A percentile compares a stretch with the other conserved stretches of the same genome.
Evolutionary conservation across 2,113 vertebrate genomes (phyloP).

Genomic region (Dromaius novaehollandiae): DNA sequence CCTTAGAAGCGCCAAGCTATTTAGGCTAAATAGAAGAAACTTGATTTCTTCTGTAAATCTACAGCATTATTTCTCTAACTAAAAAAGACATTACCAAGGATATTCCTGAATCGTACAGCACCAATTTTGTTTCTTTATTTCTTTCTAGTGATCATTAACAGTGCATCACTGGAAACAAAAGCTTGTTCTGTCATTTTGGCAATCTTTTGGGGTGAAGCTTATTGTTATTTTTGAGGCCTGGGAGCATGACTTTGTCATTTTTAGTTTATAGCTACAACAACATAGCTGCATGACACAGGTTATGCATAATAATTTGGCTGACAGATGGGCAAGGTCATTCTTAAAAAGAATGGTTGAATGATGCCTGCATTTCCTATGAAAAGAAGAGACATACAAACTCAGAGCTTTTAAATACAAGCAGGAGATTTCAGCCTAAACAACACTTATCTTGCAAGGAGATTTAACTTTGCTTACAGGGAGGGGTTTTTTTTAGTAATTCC

Average conservation of each 20-base stretch:
- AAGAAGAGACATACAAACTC: background rate
- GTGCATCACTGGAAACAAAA: background rate
- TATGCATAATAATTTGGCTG: conserved; percentile 48
- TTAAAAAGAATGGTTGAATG: conserved; percentile 29
- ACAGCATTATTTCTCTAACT: background rate
- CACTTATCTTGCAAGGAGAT: background rate
- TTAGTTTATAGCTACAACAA: conserved; percentile 24
- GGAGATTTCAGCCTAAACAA: background rate
- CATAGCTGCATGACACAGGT: background rate
- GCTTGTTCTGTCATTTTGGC: background rate
- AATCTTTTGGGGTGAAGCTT: too few species aligned
- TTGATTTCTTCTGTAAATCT: background rate
- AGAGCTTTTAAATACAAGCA: background rate
- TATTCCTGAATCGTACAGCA: background rate
- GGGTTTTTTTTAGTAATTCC: background rate
- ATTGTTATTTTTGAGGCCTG: background rate
- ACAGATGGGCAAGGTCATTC: conserved; percentile 37
- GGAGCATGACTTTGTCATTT: background rate
- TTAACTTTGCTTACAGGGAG: background rate
- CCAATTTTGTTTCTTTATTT: background rate
- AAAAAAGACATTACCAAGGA: background rate
- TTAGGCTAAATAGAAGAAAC: background rate
- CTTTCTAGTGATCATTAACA: background rate
- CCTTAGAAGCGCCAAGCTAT: background rate
- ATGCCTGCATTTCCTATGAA: background rate